Evolutionary conservation across 1,140 invertebrate species (phyloP).

Genomic region (Neodiprion lecontei): DNA sequence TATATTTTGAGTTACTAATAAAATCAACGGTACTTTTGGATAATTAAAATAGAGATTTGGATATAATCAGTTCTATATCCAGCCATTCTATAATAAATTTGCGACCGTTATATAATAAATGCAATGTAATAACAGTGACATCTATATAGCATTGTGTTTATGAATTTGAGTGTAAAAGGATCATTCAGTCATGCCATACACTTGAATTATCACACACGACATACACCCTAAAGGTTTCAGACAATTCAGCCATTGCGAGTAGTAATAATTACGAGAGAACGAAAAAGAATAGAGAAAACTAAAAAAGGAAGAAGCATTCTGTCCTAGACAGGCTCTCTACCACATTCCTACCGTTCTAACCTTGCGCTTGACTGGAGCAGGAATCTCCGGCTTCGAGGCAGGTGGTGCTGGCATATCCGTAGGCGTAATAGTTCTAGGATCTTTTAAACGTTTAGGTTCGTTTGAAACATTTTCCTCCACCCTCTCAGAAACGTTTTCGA

Average conservation of each 20-base stretch:
- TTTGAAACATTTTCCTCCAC: conserved; percentile 17
- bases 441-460: conserved; percentile 50
- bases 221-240: not conserved
- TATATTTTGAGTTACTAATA: too few relatives aligned
- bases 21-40: too few relatives aligned
- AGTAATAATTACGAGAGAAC: conserved; percentile 3
- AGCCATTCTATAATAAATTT: not conserved
- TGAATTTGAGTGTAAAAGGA: not conserved
- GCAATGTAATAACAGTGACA: not conserved
- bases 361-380: conserved; percentile 61
- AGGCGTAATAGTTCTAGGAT: conserved; percentile 55
- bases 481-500: not conserved
- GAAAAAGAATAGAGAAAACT: conserved; percentile 20
- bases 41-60: not conserved
- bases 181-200: conserved; percentile 1
- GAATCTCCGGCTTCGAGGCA: conserved; percentile 38
- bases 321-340: conserved; percentile 30
- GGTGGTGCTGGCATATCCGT: conserved; percentile 47
- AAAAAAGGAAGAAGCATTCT: conserved; percentile 28
- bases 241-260: conserved; percentile 10
- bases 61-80: not conserved
- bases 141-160: not conserved
- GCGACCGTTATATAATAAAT: not conserved
- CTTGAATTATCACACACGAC: not conserved
- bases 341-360: conserved; percentile 50